Conservation (phyloP, 2,888 invertebrate species). For the Standfussiana lucernea region DNA sequence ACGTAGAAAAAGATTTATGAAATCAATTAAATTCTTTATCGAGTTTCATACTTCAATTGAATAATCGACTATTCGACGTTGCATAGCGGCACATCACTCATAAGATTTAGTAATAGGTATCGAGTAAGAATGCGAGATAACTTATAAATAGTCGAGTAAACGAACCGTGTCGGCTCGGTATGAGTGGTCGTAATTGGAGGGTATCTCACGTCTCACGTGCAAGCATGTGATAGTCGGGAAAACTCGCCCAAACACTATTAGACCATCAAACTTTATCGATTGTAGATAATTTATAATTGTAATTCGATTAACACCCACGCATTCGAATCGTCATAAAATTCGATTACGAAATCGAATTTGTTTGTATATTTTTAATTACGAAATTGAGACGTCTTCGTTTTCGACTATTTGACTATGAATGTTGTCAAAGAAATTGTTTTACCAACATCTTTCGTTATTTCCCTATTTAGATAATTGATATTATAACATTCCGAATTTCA, state of each 20-base stretch:
- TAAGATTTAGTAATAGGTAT: conserved; percentile 37
- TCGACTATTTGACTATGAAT: background rate
- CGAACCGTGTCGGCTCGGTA: conserved; percentile 60
- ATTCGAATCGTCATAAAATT: conserved; percentile 27
- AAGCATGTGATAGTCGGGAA: conserved; percentile 38
- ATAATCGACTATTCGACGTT: conserved; percentile 38
- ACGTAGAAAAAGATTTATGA: conserved; percentile 20
- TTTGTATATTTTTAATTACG: conserved; percentile 42
- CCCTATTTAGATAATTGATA: background rate
- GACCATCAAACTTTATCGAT: conserved; percentile 57
- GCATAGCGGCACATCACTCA: conserved; percentile 50
- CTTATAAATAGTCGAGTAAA: conserved; percentile 63
- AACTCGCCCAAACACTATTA: conserved; percentile 41
- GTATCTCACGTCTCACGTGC: conserved; percentile 50
- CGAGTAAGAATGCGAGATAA: conserved; percentile 57
- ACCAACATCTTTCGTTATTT: conserved; percentile 2
- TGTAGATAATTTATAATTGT: conserved; percentile 61
- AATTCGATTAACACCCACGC: conserved; percentile 60
- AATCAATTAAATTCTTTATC: conserved; percentile 34
- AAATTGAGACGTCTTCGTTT: background rate
- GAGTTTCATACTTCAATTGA: conserved; percentile 29
- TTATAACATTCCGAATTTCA: conserved; percentile 1
- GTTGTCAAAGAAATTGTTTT: background rate
- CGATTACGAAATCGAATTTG: conserved; percentile 17
- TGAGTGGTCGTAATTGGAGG: conserved; percentile 60